Evolutionary conservation across 2,888 invertebrate genomes (phyloP).

Genomic region (Lydus trimaculatus): DNA sequence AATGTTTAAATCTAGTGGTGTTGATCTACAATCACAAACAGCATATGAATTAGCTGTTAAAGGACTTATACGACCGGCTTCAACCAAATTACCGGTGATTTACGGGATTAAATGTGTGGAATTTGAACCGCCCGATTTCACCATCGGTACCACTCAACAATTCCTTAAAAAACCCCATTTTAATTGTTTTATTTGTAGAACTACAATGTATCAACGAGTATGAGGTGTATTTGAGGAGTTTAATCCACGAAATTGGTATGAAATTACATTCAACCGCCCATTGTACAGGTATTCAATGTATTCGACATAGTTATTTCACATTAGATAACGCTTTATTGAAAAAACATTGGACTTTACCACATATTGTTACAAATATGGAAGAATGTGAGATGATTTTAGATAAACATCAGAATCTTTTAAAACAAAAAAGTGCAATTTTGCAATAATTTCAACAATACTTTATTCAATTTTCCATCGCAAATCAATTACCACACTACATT

Average conservation of each 20-base stretch:
- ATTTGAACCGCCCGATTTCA: slow-evolving; percentile 84
- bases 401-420: slow-evolving; percentile 61
- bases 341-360: slow-evolving; percentile 81
- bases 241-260: slow-evolving; percentile 86
- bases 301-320: slow-evolving; percentile 83
- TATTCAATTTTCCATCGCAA: too few relatives aligned
- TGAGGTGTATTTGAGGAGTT: slow-evolving; percentile 74
- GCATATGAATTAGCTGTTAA: slow-evolving; percentile 88
- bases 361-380: slow-evolving; percentile 72
- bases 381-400: slow-evolving; percentile 64
- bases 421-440: slow-evolving; percentile 52
- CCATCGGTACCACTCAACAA: slow-evolving; percentile 70
- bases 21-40: slow-evolving; percentile 84
- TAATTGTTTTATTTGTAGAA: slow-evolving; percentile 65
- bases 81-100: slow-evolving; percentile 75
- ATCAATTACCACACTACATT: background rate
- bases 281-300: slow-evolving; percentile 80
- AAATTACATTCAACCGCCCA: slow-evolving; percentile 81
- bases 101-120: slow-evolving; percentile 87
- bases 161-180: background rate
- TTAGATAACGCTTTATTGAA: slow-evolving; percentile 77
- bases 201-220: slow-evolving; percentile 87
- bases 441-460: slow-evolving; percentile 3
- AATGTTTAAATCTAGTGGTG: slow-evolving; percentile 82
- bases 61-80: slow-evolving; percentile 81